Conservation (phyloP, 2,113 vertebrate species). For the Pontoporia blainvillei region DNA sequence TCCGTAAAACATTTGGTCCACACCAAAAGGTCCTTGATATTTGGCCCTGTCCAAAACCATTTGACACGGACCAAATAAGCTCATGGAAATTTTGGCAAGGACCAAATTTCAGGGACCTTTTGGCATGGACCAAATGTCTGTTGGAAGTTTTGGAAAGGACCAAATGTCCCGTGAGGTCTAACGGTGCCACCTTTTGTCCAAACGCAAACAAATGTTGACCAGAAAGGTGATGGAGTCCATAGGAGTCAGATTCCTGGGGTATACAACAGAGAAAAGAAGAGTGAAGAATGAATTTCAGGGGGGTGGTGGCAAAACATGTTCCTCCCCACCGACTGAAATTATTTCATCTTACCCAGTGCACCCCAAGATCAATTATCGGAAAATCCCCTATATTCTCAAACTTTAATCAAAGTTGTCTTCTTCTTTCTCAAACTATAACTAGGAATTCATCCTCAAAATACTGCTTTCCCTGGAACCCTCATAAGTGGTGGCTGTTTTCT, state of each 20-base stretch:
- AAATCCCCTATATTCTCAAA: background rate
- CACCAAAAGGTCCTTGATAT: background rate
- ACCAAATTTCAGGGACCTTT: background rate
- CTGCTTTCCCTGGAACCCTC: background rate
- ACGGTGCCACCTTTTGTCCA: background rate
- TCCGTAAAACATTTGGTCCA: background rate
- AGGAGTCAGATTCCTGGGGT: background rate
- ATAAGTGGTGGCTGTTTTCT: background rate
- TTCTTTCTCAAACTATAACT: background rate
- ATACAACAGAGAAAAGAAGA: background rate
- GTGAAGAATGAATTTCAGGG: background rate
- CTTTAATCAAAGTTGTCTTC: background rate
- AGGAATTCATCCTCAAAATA: background rate
- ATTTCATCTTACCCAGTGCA: background rate
- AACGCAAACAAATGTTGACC: background rate
- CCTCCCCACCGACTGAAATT: background rate
- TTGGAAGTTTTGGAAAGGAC: background rate
- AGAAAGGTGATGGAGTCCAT: background rate
- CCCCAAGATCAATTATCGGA: background rate
- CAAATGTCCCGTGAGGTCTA: background rate
- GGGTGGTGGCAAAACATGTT: background rate
- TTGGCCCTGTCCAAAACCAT: background rate
- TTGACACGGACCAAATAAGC: background rate
- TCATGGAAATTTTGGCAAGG: background rate
- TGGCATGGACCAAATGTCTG: background rate